Percentiles rank a stretch among this genome's conserved stretches.
These are phyloP conservation scores for Sebastes reedi DNA, from an alignment of 2,797 vertebrate species.

Conservation along the genomic window DNA sequence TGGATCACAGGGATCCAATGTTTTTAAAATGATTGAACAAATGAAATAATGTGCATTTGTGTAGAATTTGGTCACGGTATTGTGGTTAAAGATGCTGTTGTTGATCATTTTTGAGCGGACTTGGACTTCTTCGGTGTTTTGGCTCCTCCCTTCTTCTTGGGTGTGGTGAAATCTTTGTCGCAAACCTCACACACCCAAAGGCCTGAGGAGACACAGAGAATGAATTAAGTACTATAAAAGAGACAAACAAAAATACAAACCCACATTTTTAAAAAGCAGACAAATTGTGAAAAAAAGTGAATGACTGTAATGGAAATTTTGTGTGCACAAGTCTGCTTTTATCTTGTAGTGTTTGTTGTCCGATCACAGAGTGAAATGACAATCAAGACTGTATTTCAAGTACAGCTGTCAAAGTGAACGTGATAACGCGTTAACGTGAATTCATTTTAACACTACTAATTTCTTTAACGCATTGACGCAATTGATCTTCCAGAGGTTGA, in stretches of 20 bases:
- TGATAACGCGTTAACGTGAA: too few relatives aligned
- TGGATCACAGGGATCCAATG: background rate
- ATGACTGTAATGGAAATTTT: background rate
- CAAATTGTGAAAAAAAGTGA: background rate
- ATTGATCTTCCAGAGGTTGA: too few relatives aligned
- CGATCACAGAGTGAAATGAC: background rate
- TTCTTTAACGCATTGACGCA: too few relatives aligned
- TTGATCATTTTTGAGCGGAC: constrained; percentile 66
- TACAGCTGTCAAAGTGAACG: too few relatives aligned
- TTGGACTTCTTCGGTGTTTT: constrained; percentile 92
- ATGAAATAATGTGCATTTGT: background rate
- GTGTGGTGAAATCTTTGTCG: constrained; percentile 86
- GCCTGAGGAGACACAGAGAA: constrained; percentile 82
- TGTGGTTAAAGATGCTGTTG: background rate
- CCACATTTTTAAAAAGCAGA: background rate
- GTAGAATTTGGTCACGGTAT: background rate
- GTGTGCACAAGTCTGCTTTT: background rate
- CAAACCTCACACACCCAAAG: constrained; percentile 98
- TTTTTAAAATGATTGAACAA: background rate
- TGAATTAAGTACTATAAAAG: background rate
- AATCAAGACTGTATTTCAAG: background rate
- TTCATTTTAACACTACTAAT: too few relatives aligned
- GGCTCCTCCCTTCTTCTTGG: constrained; percentile 91
- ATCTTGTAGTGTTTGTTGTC: background rate
- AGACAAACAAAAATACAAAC: background rate